phyloP scores from a whole-genome alignment of 2,113 vertebrate species.

The Sus scrofa region DNA sequence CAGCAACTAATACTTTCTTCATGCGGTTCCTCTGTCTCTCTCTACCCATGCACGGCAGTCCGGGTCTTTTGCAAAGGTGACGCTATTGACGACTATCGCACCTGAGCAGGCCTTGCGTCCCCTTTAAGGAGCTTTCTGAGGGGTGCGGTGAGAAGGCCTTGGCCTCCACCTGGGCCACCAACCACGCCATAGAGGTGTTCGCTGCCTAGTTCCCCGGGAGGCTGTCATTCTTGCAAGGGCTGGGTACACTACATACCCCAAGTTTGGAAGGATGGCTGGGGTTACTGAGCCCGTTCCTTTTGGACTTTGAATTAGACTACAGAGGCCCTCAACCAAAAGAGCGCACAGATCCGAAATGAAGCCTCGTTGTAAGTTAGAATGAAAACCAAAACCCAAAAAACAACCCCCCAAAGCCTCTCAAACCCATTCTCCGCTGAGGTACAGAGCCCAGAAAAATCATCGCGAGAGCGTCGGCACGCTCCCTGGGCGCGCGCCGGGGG shows the following conservation, averaged over 20 bases:
- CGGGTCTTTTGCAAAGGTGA: neutral
- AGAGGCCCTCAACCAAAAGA: neutral
- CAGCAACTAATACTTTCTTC: neutral
- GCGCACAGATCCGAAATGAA: neutral
- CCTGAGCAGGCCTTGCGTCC: neutral
- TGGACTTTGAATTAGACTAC: neutral
- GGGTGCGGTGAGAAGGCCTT: neutral
- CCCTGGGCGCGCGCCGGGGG: neutral
- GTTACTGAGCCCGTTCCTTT: neutral
- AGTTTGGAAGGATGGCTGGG: neutral
- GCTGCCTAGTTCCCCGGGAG: neutral
- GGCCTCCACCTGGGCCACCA: neutral
- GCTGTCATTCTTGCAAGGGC: neutral
- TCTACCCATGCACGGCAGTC: neutral
- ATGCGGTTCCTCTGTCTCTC: neutral
- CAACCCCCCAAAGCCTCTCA: too few species aligned
- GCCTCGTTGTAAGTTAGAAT: too few species aligned
- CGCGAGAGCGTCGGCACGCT: fast-evolving
- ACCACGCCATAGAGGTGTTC: neutral
- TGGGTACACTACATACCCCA: neutral
- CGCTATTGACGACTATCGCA: neutral
- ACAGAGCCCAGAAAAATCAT: neutral
- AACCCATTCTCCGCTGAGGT: too few species aligned
- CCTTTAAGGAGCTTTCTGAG: neutral
- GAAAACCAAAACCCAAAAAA: neutral